A percentile compares a stretch with the other conserved stretches of the same genome.
Evolutionary conservation across 2,797 vertebrate species (phyloP).

Genomic region (Astyanax mexicanus): DNA sequence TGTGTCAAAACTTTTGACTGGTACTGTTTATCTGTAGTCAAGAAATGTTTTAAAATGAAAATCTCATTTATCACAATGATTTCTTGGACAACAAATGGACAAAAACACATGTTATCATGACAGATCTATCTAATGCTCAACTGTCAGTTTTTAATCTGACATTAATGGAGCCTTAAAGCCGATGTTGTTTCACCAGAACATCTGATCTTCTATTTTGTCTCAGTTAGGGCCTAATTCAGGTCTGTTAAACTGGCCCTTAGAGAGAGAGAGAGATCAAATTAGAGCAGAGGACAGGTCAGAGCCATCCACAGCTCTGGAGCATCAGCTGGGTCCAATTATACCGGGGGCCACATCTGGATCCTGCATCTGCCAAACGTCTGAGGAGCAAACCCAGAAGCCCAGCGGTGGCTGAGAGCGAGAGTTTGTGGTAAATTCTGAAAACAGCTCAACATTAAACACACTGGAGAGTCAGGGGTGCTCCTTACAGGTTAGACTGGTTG

Average conservation of each 20-base stretch:
- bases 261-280: slow-evolving; percentile 62
- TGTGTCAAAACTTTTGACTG: too few species aligned
- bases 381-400: slow-evolving; percentile 1
- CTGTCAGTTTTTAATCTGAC: too few species aligned
- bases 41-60: too few species aligned
- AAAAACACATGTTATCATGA: too few species aligned
- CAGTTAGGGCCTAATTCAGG: not conserved
- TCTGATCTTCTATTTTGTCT: not conserved
- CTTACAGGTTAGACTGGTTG: not conserved
- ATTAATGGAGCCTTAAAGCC: too few species aligned
- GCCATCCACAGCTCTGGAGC: slow-evolving; percentile 62
- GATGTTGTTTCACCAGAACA: too few species aligned
- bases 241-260: not conserved
- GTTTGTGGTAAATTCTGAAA: not conserved
- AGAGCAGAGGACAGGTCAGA: slow-evolving; percentile 59
- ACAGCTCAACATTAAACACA: not conserved
- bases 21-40: too few species aligned
- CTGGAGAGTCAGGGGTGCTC: not conserved
- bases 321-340: slow-evolving; percentile 69
- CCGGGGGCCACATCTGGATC: slow-evolving; percentile 65
- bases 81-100: too few species aligned
- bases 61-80: too few species aligned
- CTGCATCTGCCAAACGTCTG: not conserved
- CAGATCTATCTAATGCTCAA: too few species aligned
- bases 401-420: not conserved